Conservation (phyloP, 2,113 vertebrate genomes). For the Himantopus leucocephalus region DNA sequence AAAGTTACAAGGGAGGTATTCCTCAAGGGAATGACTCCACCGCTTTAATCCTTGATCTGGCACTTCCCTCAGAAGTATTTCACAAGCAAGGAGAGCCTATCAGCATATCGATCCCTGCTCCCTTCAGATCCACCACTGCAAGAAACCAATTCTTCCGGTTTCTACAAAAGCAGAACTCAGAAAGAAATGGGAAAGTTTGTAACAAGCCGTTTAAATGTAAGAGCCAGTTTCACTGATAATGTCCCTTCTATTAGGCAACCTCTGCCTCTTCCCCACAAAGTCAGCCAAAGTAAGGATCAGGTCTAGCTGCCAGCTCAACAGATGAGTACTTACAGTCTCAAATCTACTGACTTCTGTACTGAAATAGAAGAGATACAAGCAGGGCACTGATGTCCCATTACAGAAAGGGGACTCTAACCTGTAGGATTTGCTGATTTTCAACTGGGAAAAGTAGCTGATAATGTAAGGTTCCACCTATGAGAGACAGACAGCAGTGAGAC, state of each 20-base stretch:
- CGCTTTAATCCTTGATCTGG: neutral
- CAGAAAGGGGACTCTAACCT: neutral
- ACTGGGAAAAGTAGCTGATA: neutral
- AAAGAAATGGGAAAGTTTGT: neutral
- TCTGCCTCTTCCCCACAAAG: neutral
- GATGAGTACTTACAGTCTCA: neutral
- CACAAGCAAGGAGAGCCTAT: neutral
- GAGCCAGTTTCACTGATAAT: neutral
- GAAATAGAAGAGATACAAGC: neutral
- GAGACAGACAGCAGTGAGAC: neutral
- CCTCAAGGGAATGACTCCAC: neutral
- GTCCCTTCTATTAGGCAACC: neutral
- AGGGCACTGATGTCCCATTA: neutral
- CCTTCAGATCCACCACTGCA: neutral
- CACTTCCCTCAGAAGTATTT: neutral
- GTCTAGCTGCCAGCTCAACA: neutral
- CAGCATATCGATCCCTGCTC: neutral
- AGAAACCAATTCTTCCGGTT: neutral
- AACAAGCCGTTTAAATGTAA: neutral
- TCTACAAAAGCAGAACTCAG: neutral
- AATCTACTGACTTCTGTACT: neutral
- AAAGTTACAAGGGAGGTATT: neutral
- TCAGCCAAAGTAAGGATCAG: neutral
- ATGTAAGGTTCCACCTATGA: neutral
- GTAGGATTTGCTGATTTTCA: neutral